Evolutionary conservation across 1,140 invertebrate genomes (phyloP).

Genomic region (Neodiprion virginianus): DNA sequence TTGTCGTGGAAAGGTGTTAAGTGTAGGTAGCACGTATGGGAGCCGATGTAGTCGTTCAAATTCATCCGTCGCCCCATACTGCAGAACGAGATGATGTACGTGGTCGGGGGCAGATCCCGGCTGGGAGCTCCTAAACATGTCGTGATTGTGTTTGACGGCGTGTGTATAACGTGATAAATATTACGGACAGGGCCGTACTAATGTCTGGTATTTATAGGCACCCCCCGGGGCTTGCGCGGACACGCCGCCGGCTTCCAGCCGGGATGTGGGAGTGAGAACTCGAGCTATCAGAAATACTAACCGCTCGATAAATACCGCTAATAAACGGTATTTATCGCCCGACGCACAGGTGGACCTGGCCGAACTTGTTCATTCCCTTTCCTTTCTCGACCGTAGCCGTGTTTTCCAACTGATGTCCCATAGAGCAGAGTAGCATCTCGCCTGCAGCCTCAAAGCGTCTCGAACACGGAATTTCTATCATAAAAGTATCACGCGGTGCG

Average conservation of each 20-base stretch:
- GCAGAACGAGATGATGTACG: background rate
- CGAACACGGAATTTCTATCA: background rate
- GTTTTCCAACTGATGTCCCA: background rate
- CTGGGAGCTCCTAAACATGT: constrained; percentile 5
- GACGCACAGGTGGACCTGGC: background rate
- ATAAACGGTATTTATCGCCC: constrained; percentile 2
- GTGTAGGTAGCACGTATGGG: background rate
- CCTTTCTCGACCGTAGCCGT: background rate
- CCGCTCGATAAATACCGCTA: constrained; percentile 2
- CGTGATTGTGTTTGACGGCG: constrained; percentile 3
- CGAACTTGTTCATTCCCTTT: background rate
- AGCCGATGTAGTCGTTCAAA: background rate
- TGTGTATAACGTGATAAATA: constrained; percentile 6
- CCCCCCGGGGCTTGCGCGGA: background rate
- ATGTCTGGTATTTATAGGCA: constrained; percentile 5
- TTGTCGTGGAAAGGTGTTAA: too few species aligned
- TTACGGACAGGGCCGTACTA: constrained; percentile 6
- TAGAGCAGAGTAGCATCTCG: background rate
- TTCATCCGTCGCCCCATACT: background rate
- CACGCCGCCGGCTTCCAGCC: background rate
- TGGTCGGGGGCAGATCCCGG: background rate
- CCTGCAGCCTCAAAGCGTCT: background rate
- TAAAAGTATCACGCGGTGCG: constrained; percentile 4
- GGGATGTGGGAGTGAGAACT: background rate
- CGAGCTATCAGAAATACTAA: constrained; percentile 5